Conservation (phyloP, 2,797 vertebrate genomes). For the Macropus fuliginosus region DNA sequence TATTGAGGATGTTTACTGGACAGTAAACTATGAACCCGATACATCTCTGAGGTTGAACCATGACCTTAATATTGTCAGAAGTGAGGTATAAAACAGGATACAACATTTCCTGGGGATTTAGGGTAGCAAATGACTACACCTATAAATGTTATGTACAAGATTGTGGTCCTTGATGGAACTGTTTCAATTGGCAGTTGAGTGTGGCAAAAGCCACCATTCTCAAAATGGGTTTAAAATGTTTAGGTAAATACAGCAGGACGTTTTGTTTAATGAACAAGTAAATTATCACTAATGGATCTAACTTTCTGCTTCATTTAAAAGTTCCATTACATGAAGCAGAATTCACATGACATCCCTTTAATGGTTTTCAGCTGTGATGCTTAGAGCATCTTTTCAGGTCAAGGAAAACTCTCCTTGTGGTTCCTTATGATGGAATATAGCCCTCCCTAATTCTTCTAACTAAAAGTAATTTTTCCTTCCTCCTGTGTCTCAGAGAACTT, state of each 20-base stretch:
- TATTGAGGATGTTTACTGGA: constrained; percentile 1
- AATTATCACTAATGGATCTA: constrained; percentile 23
- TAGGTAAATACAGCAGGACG: constrained; percentile 1
- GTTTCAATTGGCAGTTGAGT: constrained; percentile 57
- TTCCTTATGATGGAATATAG: background rate
- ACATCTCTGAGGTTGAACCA: constrained; percentile 6
- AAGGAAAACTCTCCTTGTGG: background rate
- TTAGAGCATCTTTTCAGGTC: background rate
- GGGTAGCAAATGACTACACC: constrained; percentile 31
- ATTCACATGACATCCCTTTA: constrained; percentile 22
- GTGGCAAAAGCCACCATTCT: constrained; percentile 8
- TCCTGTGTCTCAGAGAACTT: background rate
- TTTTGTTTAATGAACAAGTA: background rate
- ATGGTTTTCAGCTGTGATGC: constrained; percentile 7
- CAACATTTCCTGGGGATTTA: constrained; percentile 1
- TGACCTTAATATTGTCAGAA: constrained; percentile 33
- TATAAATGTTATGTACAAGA: background rate
- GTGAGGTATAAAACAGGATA: constrained; percentile 9
- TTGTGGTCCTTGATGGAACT: constrained; percentile 9
- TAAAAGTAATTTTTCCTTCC: background rate
- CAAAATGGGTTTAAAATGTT: constrained; percentile 36
- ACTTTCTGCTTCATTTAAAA: constrained; percentile 32
- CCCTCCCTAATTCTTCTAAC: background rate
- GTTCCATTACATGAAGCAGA: constrained; percentile 17
- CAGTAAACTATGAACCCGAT: constrained; percentile 23